Evolutionary conservation across 1,140 invertebrate genomes (phyloP).

Genomic region (Physella acuta): DNA sequence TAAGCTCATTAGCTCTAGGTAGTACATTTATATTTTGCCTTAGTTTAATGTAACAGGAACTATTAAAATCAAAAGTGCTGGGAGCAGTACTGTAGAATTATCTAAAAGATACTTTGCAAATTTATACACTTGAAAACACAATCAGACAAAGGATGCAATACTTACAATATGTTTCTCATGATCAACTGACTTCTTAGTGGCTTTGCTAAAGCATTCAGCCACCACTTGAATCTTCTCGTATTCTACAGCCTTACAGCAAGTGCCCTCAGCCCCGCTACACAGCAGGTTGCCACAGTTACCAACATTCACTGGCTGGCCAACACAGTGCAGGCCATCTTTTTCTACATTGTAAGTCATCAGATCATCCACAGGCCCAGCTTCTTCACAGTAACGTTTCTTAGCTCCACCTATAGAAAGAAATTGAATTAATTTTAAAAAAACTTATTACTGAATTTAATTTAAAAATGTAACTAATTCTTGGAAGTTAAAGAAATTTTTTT

Average conservation of each 20-base stretch:
- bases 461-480: not conserved
- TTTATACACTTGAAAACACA: too few species aligned
- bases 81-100: too few species aligned
- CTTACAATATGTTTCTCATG: too few species aligned
- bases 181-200: too few species aligned
- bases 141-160: too few species aligned
- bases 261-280: not conserved
- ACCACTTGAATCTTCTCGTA: not conserved
- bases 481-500: not conserved
- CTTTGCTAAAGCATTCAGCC: not conserved
- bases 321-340: not conserved
- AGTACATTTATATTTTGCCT: too few species aligned
- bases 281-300: not conserved
- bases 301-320: not conserved
- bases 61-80: too few species aligned
- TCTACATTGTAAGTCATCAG: not conserved
- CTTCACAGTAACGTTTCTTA: not conserved
- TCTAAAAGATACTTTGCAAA: too few species aligned
- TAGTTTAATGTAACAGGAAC: too few species aligned
- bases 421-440: too few species aligned
- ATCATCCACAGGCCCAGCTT: not conserved
- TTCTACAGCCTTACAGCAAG: not conserved
- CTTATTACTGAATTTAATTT: too few species aligned
- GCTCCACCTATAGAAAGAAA: not conserved
- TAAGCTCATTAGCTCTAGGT: too few species aligned